phyloP scores from a whole-genome alignment of 2,113 vertebrate genomes.

The Varanus komodoensis region DNA sequence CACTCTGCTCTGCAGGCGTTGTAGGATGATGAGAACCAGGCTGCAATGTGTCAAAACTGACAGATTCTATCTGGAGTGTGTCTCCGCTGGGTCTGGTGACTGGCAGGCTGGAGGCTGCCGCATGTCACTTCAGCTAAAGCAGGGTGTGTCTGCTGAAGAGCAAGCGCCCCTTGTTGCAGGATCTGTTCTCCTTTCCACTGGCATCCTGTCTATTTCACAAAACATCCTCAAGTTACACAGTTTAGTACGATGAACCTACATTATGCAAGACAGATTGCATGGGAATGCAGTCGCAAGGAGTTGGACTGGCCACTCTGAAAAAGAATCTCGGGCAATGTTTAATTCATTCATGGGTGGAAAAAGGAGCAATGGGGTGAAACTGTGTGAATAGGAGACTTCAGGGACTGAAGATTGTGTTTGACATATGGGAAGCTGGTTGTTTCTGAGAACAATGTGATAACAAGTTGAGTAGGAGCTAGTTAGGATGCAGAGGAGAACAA shows the following conservation, averaged over 20 bases:
- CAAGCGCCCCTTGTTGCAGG: neutral
- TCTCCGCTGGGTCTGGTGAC: neutral
- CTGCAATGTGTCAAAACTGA: neutral
- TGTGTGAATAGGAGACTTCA: neutral
- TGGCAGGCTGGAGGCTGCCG: constrained; percentile 11
- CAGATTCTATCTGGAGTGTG: neutral
- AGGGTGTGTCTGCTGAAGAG: neutral
- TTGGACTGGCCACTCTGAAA: neutral
- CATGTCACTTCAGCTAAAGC: neutral
- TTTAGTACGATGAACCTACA: neutral
- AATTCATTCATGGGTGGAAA: neutral
- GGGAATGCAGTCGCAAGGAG: neutral
- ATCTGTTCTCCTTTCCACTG: neutral
- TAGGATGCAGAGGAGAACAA: constrained; percentile 46
- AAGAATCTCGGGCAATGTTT: neutral
- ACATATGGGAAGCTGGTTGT: neutral
- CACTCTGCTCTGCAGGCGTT: neutral
- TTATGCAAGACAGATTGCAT: neutral
- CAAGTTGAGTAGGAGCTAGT: constrained; percentile 7
- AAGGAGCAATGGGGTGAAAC: neutral
- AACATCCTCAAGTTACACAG: neutral
- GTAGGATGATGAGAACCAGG: neutral
- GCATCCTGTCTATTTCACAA: neutral
- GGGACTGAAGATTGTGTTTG: neutral
- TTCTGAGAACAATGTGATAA: neutral